Base-by-base conservation (phyloP, 2,888 invertebrate genomes). In the Venusia cambrica region DNA sequence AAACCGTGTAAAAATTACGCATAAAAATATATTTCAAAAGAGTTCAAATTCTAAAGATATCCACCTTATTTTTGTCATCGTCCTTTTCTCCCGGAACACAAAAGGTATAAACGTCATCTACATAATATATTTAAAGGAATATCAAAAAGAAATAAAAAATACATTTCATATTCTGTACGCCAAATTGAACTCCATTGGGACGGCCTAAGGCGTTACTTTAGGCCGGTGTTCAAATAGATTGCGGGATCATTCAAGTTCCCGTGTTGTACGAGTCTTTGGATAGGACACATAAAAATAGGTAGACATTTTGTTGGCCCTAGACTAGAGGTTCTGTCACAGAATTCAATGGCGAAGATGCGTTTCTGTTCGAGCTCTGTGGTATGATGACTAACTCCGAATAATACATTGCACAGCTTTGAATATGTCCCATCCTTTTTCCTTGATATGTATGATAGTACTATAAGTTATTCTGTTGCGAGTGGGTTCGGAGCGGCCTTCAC, bases 101-200 rank as follows among this genome's bases (percentile, higher is more conserved):
- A 39, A n/a, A 26, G 34, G 30, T 28, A 34, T 30, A 30, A 34
- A 39, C 26, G 6, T 26, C 34, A 39, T 27, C 39, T 31, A 30
- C 30, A 35, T 22, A 22, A 17, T 27, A 35, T 35, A 34, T 34
- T 13, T 18, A 18, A 15, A 25, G 32, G 35, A 30, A 39, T 39
- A 39, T 39, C 39, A 39, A 39, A 35, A 18, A 15, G 30, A 15
- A 30, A 31, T 27, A 31, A 30, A 38, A 38, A 34, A 39, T 39
- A 39, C 26, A 27, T 31, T 34, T 35, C 6, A 33, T 39, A 31
- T 22, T 26, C 26, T 9, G 19, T n/a, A 2, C 18, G 24, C 29
- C 18, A 29, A 29, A 14, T 28, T 17, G 14, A 18, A 15, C 14
- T 35, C 34, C 34, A 9, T 11, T 12, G 30, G 34, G 39, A 35